These are phyloP conservation scores for Osmerus mordax DNA, from an alignment of 2,113 vertebrate genomes.

Conservation along the genomic window DNA sequence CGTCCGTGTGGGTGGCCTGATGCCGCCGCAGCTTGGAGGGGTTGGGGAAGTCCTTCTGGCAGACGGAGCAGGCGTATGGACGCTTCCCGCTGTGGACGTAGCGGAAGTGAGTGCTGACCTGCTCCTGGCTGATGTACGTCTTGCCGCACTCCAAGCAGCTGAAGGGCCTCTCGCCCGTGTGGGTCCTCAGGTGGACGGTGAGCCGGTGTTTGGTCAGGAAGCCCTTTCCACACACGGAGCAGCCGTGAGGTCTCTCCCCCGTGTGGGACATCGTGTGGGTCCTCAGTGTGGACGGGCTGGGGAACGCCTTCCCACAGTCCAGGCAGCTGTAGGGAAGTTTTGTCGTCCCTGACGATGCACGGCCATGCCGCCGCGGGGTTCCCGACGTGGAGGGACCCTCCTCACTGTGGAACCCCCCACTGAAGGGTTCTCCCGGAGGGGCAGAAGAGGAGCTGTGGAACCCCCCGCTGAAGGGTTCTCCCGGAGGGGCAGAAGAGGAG, in stretches of 20 bases:
- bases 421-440: no score
- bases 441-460: no score
- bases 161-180: background rate
- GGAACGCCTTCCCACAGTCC: conserved; percentile 53
- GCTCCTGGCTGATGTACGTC: background rate
- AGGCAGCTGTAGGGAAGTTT: no score
- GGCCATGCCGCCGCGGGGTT: no score
- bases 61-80: background rate
- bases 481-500: no score
- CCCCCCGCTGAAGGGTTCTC: no score
- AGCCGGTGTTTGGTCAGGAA: background rate
- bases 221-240: background rate
- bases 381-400: no score
- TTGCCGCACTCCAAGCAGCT: background rate
- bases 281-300: background rate
- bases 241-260: background rate
- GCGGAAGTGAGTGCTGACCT: no score
- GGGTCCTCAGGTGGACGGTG: background rate
- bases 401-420: no score
- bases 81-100: no score
- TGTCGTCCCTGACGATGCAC: no score
- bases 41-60: conserved; percentile 37
- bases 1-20: conserved; percentile 63
- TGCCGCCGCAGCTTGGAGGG: conserved; percentile 65
- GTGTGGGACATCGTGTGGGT: conserved; percentile 2